Base-by-base conservation (phyloP, 2,888 invertebrate genomes). In the Electrophaes corylata region DNA sequence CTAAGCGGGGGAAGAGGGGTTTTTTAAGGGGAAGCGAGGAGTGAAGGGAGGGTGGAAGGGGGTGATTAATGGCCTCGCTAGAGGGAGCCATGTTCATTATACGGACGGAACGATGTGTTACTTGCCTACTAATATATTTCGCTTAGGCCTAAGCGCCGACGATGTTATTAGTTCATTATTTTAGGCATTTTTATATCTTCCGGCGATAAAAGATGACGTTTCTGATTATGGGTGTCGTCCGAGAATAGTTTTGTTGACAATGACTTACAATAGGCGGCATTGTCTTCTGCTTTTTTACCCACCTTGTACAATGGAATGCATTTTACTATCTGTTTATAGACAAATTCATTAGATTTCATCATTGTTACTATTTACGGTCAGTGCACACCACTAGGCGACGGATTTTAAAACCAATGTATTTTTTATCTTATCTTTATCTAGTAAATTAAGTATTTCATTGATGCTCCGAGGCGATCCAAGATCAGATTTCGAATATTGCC, bases 61-160 rank as follows among this genome's bases (percentile, higher is more conserved):
- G 81, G 71, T 91, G 91, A 91, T 89, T 88, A 81, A 91, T 89
- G 86, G 79, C 78, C 76, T 77, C 76, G 82, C 78, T 79, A 80
- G 80, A 87, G 88, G 88, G 88, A 90, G 88, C 89, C 90, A 89
- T 91, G 91, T 91, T 91, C 90, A 91, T 91, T 91, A 91, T 90
- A 86, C 80, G 79, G 78, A 73, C 76, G 84, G 79, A 89, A 91
- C 89, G 90, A 91, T 80, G 91, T 90, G 91, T 91, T 89, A 88
- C 86, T 85, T 79, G 85, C 82, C 81, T 86, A 84, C 83, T 87
- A 87, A 89, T 88, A 88, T 88, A 89, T 91, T 88, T 85, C 79
- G 80, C 79, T 85, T 86, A 81, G 83, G 80, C 76, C 78, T 75
- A 73, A 78, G 73, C 75, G 67, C 76, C 67, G 73, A 72, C 76